Conservation (phyloP, 2,113 vertebrate genomes). For the Thunnus thynnus region DNA sequence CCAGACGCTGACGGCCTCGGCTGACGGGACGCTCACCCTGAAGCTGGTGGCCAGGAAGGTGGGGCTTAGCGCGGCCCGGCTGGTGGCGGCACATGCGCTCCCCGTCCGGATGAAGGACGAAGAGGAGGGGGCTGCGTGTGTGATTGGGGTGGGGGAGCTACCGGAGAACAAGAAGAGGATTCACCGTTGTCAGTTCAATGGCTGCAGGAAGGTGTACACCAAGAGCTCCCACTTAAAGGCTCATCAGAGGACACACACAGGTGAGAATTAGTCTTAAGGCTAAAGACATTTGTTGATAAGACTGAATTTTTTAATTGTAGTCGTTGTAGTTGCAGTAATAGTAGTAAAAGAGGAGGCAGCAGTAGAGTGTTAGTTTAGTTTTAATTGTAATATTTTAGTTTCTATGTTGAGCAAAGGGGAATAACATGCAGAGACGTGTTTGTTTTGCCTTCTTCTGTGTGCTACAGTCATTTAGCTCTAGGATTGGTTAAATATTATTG, state of each 20-base stretch:
- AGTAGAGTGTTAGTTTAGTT: background rate
- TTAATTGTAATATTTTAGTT: background rate
- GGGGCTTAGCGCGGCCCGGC: conserved; percentile 90
- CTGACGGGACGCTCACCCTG: conserved; percentile 93
- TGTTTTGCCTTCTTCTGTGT: background rate
- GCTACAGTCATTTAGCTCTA: background rate
- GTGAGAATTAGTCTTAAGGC: conserved; percentile 75
- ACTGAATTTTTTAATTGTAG: background rate
- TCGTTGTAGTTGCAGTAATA: no score
- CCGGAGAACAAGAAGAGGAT: conserved; percentile 99
- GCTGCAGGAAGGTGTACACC: conserved; percentile 99
- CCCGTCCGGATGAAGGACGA: conserved; percentile 86
- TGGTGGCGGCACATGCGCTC: conserved; percentile 87
- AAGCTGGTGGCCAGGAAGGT: conserved; percentile 96
- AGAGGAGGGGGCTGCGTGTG: conserved; percentile 85
- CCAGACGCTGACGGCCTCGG: conserved; percentile 90
- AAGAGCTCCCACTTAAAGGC: conserved; percentile 99
- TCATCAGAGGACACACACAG: conserved; percentile 99
- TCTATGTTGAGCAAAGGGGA: no score
- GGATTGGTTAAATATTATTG: background rate
- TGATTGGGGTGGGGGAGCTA: conserved; percentile 84
- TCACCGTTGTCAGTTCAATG: conserved; percentile 98
- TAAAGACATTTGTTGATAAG: background rate
- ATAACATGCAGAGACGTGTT: no score
- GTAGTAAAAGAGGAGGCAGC: no score